Evolutionary conservation across 2,113 vertebrate genomes (phyloP), one percentile per base, ranked within the genome.

Genomic region (Dryoscopus gambensis): DNA sequence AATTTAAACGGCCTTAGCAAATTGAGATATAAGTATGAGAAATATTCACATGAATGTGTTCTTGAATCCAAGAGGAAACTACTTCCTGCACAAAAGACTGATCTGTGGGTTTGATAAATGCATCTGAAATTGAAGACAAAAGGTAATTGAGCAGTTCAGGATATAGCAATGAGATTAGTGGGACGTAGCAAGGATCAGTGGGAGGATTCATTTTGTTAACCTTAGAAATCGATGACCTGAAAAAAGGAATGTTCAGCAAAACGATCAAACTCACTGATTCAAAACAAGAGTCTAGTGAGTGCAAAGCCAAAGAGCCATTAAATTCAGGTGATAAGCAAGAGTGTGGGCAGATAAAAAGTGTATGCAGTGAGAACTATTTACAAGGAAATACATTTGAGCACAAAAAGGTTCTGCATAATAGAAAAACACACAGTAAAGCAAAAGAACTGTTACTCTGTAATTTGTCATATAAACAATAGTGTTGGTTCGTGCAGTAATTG

Each of bases 141-240:
- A 93, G 71, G 92, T 84, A 97, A 97, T 87, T 90, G 95, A 97
- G 91, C 40, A 1, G 84, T 42, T 89, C 80, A 91, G 87, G 84
- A 75, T 74, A 69, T 42, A 89, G 81, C 50, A 46, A 86, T 42
- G 64, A 70, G 92, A 84, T 93, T 64, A 91, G 91, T 79, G 87
- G 71, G 80, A 91, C 3, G 20, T 75, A 91, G 52, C 84, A 28
- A 46, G 59, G 80, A 93, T 80, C 88, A 85, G 92, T 50, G 37
- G 80, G 80, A 92, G 85, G 92, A 91, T 87, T 96, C 87, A 77
- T 95, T 96, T 83, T 92, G 71, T 95, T 95, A 90, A 91, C 96
- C 96, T 96, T 83, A 88, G 76, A 68, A 95, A 89, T 87, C 95
- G 93, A 67, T 96, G 94, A 97, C 95, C 96, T 97, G 95, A 93